phyloP scores from a whole-genome alignment of 1,140 invertebrate genomes.

The Ctenoplectra terminalis region DNA sequence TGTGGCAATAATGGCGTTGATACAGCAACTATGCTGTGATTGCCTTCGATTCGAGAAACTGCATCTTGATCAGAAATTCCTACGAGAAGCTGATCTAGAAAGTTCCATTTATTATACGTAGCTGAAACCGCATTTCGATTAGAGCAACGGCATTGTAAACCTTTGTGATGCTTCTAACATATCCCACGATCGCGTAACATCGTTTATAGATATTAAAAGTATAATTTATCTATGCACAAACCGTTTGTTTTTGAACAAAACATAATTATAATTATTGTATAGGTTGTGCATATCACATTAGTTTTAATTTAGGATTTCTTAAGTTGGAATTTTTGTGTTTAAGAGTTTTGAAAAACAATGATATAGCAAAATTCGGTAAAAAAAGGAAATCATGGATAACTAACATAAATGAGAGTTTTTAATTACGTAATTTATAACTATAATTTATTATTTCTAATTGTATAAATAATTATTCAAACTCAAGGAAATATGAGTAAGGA shows the following conservation, averaged over 20 bases:
- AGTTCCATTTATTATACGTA: slow-evolving; percentile 8
- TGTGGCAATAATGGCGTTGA: slow-evolving; percentile 69
- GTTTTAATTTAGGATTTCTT: no score
- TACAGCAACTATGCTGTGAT: slow-evolving; percentile 64
- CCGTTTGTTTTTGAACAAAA: no score
- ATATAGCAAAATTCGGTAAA: background rate
- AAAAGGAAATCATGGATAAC: background rate
- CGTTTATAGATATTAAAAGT: background rate
- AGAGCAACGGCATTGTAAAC: background rate
- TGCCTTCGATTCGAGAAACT: slow-evolving; percentile 65
- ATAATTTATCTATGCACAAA: background rate
- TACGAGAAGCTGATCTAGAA: slow-evolving; percentile 17
- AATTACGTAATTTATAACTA: no score
- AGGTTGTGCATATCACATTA: no score
- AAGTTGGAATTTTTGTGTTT: no score
- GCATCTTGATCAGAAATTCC: slow-evolving; percentile 49
- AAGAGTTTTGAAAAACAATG: no score
- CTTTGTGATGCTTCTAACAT: no score
- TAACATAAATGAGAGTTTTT: background rate
- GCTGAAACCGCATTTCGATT: slow-evolving; percentile 7
- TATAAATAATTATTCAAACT: no score
- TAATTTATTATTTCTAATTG: no score
- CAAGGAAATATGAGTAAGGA: no score
- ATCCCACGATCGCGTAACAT: background rate
- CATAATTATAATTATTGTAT: no score